phyloP scores from a whole-genome alignment of 2,888 invertebrate genomes.

The Plagodis dolabraria region DNA sequence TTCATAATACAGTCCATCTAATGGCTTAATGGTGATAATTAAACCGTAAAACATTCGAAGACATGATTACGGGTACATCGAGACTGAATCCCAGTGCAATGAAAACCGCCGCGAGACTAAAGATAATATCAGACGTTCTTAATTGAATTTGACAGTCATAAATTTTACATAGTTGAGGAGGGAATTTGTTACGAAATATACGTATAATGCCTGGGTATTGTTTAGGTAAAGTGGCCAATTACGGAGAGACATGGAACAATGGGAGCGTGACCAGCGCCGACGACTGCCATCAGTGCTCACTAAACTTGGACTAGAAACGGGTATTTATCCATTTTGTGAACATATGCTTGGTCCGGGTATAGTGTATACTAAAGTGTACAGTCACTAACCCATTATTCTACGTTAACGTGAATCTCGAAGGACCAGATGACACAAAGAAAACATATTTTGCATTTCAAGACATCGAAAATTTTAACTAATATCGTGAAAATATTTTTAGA shows the following conservation, averaged over 20 bases:
- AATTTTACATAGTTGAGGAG: slow-evolving; percentile 35
- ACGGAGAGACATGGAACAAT: slow-evolving; percentile 67
- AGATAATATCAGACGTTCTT: slow-evolving; percentile 33
- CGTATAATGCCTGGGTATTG: slow-evolving; percentile 47
- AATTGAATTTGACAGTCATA: slow-evolving; percentile 37
- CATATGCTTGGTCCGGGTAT: slow-evolving; percentile 42
- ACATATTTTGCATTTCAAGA: too few species aligned
- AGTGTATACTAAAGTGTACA: slow-evolving; percentile 14
- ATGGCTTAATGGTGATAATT: slow-evolving; percentile 18
- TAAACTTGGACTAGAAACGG: slow-evolving; percentile 55
- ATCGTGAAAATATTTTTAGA: too few species aligned
- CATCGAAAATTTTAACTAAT: too few species aligned
- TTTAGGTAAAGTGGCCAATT: slow-evolving; percentile 64
- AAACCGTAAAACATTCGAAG: slow-evolving; percentile 23
- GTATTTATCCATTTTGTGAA: slow-evolving; percentile 58
- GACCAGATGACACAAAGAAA: too few species aligned
- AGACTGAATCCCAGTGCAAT: slow-evolving; percentile 16
- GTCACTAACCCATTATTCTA: slow-evolving; percentile 16
- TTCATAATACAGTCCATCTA: slow-evolving; percentile 16
- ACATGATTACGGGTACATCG: slow-evolving; percentile 25
- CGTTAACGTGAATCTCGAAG: too few species aligned
- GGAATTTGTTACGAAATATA: slow-evolving; percentile 49
- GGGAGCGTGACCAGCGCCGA: slow-evolving; percentile 67
- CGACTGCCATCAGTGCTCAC: slow-evolving; percentile 67
- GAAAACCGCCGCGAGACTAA: slow-evolving; percentile 24